phyloP scores from a whole-genome alignment of 2,113 vertebrate species.

The Aleadryas rufinucha region DNA sequence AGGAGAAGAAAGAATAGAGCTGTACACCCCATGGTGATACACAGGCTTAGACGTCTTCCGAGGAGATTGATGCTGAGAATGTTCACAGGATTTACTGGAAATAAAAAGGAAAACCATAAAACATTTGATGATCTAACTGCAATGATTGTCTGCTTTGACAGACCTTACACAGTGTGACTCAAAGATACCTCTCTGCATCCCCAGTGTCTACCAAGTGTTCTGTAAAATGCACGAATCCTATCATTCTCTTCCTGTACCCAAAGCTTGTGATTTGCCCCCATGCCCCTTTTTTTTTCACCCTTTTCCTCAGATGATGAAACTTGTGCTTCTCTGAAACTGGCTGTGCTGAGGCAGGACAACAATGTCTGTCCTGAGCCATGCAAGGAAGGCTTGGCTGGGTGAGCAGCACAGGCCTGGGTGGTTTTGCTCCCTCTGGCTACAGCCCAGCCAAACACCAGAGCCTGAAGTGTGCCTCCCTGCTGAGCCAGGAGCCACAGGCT shows the following conservation, averaged over 20 bases:
- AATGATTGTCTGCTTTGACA: neutral
- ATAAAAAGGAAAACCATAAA: neutral
- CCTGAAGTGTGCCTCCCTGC: fast-evolving
- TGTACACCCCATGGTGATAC: constrained; percentile 80
- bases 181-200: neutral
- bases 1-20: constrained; percentile 88
- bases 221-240: neutral
- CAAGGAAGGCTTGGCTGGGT: fast-evolving
- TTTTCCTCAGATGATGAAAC: neutral
- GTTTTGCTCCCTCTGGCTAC: neutral
- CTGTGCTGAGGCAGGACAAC: neutral
- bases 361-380: neutral
- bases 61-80: constrained; percentile 84
- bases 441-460: neutral
- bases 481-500: neutral
- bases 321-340: neutral
- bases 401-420: neutral
- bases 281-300: neutral
- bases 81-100: constrained; percentile 88
- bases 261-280: neutral
- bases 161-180: neutral
- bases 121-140: neutral
- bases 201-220: neutral
- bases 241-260: neutral
- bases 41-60: constrained; percentile 81